phyloP scores from a whole-genome alignment of 2,113 vertebrate genomes.

The Himantopus leucocephalus region DNA sequence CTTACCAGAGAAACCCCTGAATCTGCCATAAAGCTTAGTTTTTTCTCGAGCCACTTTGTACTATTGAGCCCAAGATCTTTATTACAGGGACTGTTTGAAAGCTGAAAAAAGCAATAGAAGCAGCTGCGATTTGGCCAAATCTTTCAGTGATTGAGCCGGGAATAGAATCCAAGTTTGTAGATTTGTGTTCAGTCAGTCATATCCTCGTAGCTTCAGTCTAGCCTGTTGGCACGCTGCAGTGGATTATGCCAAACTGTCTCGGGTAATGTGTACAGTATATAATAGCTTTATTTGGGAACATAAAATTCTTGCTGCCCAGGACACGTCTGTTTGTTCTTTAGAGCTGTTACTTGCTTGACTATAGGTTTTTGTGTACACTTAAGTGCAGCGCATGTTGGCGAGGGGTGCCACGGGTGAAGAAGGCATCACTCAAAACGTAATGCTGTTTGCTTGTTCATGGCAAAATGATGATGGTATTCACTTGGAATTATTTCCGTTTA shows the following conservation, averaged over 20 bases:
- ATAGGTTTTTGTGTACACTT: neutral
- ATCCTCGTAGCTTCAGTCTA: neutral
- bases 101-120: neutral
- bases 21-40: neutral
- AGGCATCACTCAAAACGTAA: neutral
- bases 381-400: fast-evolving
- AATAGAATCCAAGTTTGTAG: neutral
- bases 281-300: constrained; percentile 2
- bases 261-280: neutral
- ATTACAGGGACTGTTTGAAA: neutral
- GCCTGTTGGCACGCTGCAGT: neutral
- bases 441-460: neutral
- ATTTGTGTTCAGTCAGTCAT: constrained; percentile 8
- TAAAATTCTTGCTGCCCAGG: neutral
- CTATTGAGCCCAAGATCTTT: neutral
- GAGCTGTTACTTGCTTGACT: neutral
- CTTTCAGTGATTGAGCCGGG: neutral
- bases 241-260: neutral
- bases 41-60: neutral
- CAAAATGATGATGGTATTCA: neutral
- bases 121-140: neutral
- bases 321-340: neutral
- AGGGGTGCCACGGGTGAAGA: neutral
- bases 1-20: neutral
- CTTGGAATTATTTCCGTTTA: constrained; percentile 14